Evolutionary conservation across 2,888 invertebrate genomes (phyloP), one percentile per base, ranked within the genome.

Genomic region (Drosophila vallismaia): DNA sequence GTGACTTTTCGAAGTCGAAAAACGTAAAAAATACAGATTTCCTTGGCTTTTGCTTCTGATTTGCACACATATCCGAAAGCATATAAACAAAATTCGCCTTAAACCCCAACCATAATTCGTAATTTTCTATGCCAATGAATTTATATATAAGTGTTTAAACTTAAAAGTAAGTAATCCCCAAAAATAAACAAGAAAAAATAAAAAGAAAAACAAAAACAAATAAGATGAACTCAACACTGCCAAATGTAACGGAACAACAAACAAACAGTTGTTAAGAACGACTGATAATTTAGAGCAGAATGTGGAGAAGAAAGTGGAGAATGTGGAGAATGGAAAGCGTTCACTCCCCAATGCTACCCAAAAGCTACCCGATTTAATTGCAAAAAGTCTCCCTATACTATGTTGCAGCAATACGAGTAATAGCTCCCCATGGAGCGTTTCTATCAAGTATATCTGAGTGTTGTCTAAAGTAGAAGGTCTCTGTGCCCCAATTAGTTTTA

Each of bases 201-300:
- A 40, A 57, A n/a, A 26, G 33, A 31, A 40, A 57, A n/a, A 6
- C 8, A 29, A 71, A 60, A 28, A 51, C 57, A 76, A 72, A 71
- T 10, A 33, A 69, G 67, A 42, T 42, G 8, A 73, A 88, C 77
- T 79, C 76, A 85, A 77, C 89, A 89, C 89, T 89, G 89, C 89
- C 90, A 89, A 89, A 79, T 68, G 67, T 68, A 74, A 75, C 50
- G 62, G 9, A 70, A 57, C 46, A 56, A 62, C 49, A 59, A 52
- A 38, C 19, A 64, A 60, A 33, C 64, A 77, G 69, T 75, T 77
- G 45, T 72, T 75, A 77, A 69, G 71, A 85, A 77, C 82, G 82
- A 82, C 82, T 82, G 82, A 82, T 74, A 46, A 45, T 71, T 70
- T 62, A 56, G 55, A 28, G 51, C 45, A 52, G 53, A 6, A 28